Evolutionary conservation across 2,113 vertebrate genomes (phyloP).

Genomic region (Dicentrarchus labrax): DNA sequence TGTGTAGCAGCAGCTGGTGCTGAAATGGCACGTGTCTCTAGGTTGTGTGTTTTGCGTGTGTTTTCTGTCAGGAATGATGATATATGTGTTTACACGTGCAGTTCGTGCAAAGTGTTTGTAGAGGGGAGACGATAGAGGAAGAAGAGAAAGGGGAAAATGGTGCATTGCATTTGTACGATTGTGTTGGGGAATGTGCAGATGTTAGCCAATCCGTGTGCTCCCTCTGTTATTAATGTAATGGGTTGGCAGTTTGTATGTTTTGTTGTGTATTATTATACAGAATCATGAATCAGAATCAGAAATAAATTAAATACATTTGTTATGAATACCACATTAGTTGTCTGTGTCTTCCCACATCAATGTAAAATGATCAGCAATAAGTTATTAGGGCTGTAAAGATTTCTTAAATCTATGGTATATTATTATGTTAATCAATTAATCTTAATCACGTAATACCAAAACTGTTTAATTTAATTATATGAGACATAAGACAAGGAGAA

Average conservation of each 20-base stretch:
- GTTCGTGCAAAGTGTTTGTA: neutral
- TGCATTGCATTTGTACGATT: neutral
- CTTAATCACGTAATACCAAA: neutral
- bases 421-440: neutral
- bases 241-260: neutral
- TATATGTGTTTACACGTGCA: constrained; percentile 3
- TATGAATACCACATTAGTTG: neutral
- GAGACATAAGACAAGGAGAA: neutral
- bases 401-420: neutral
- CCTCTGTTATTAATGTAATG: neutral
- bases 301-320: no score
- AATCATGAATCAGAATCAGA: neutral
- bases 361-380: neutral
- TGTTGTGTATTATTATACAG: neutral
- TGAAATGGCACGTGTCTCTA: constrained; percentile 15
- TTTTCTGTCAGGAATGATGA: constrained; percentile 17
- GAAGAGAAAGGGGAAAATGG: neutral
- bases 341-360: neutral
- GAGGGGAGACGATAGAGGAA: neutral
- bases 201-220: neutral
- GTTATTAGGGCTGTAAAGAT: neutral
- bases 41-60: constrained; percentile 8
- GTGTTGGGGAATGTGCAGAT: no score
- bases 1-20: neutral
- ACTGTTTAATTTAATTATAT: neutral